phyloP scores from a whole-genome alignment of 2,888 invertebrate species.

The Synanthedon myopaeformis region DNA sequence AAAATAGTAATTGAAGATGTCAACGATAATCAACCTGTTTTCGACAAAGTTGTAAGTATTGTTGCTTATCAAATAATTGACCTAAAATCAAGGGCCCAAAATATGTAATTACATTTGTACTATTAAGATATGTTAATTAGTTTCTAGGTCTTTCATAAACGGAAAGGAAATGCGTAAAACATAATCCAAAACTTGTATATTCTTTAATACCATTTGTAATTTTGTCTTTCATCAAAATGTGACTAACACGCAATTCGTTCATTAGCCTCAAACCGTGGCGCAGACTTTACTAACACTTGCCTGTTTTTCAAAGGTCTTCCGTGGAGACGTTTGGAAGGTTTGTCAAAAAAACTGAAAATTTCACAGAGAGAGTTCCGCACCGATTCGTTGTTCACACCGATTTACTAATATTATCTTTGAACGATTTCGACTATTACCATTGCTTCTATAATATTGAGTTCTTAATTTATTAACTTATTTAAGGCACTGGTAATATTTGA shows the following conservation, averaged over 20 bases:
- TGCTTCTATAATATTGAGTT: constrained; percentile 13
- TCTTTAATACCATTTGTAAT: not conserved
- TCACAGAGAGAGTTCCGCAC: constrained; percentile 57
- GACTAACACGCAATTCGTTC: constrained; percentile 22
- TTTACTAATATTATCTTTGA: constrained; percentile 16
- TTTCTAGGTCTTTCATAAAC: not conserved
- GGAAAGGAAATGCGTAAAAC: not conserved
- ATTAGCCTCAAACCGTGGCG: constrained; percentile 52
- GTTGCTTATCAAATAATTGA: not conserved
- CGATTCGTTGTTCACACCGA: constrained; percentile 34
- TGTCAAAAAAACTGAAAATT: constrained; percentile 61
- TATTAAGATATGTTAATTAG: too few species aligned
- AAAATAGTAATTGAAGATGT: constrained; percentile 91
- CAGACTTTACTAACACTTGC: constrained; percentile 57
- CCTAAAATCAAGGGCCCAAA: too few species aligned
- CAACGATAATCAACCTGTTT: constrained; percentile 90
- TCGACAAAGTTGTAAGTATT: constrained; percentile 81
- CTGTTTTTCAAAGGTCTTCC: constrained; percentile 73
- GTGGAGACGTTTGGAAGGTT: constrained; percentile 76
- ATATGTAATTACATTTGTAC: too few species aligned
- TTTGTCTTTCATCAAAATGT: constrained; percentile 5
- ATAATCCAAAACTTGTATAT: too few species aligned
- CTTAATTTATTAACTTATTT: not conserved
- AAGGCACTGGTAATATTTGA: constrained; percentile 45
- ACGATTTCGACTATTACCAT: constrained; percentile 44